A percentile compares a stretch with the other conserved stretches of the same genome.
phyloP scores from a whole-genome alignment of 2,113 vertebrate species.

The Bubo bubo region DNA sequence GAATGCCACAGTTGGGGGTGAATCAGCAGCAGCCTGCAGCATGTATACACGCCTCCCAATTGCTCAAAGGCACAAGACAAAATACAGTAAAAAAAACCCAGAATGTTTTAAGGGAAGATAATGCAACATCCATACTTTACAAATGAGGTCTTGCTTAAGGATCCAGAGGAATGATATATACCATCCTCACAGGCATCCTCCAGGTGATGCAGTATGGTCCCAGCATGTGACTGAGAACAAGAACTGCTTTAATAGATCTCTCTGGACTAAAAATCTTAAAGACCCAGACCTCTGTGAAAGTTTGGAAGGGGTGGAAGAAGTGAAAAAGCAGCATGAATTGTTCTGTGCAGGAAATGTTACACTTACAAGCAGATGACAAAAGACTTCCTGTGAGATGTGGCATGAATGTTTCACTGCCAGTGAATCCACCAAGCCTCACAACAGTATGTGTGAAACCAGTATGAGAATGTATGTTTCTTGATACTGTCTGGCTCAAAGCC shows the following conservation, averaged over 20 bases:
- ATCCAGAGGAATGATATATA: not conserved
- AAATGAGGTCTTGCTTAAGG: not conserved
- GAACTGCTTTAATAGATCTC: not conserved
- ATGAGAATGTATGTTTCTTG: not conserved
- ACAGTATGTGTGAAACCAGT: not conserved
- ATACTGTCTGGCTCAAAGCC: not conserved
- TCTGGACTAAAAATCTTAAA: not conserved
- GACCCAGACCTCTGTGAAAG: not conserved
- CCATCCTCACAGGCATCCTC: not conserved
- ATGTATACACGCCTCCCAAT: not conserved
- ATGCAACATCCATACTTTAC: not conserved
- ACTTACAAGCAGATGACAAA: not conserved
- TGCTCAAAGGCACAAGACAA: not conserved
- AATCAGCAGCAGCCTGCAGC: not conserved
- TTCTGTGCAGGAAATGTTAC: not conserved
- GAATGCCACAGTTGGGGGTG: not conserved
- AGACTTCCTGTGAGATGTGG: not conserved
- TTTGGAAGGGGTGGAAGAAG: not conserved
- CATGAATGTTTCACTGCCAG: not conserved
- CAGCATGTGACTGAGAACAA: not conserved
- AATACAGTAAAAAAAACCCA: not conserved
- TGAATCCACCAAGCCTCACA: not conserved
- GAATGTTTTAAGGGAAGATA: not conserved
- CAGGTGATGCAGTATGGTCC: not conserved
- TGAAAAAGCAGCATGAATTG: not conserved